These are phyloP conservation scores for Alloplasta piceator DNA, from an alignment of 2,888 invertebrate genomes.

Conservation along the genomic window DNA sequence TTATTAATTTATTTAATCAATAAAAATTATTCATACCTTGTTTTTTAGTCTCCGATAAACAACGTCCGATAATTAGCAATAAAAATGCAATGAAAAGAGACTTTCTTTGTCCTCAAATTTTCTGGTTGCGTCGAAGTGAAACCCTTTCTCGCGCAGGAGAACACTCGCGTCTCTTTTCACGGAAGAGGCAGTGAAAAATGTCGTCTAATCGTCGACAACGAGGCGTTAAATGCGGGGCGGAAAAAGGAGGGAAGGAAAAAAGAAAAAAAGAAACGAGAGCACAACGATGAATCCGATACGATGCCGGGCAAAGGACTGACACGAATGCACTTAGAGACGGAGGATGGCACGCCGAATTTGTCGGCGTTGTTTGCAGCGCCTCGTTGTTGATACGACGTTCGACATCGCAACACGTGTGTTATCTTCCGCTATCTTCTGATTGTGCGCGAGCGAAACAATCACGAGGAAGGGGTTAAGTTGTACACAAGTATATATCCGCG, in stretches of 20 bases:
- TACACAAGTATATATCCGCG: too few relatives aligned
- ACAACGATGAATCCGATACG: constrained; percentile 58
- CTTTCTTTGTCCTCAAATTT: neutral
- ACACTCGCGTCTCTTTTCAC: neutral
- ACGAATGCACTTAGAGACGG: constrained; percentile 33
- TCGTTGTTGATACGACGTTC: constrained; percentile 42
- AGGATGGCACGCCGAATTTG: constrained; percentile 49
- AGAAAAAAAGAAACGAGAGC: neutral
- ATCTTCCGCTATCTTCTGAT: constrained; percentile 28
- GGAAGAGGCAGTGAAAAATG: neutral
- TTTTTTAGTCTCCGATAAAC: neutral
- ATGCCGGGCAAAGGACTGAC: constrained; percentile 61
- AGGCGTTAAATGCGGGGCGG: neutral
- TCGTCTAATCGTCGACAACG: neutral
- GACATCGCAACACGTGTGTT: constrained; percentile 50
- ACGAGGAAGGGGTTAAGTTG: too few relatives aligned
- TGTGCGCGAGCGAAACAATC: too few relatives aligned
- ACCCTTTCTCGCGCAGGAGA: neutral
- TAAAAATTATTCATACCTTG: neutral
- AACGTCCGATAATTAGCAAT: neutral
- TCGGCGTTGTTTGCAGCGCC: constrained; percentile 59
- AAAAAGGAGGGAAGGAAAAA: neutral
- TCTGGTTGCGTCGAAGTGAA: neutral
- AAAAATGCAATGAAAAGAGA: neutral
- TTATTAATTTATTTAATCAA: too few relatives aligned